Conservation (phyloP, 64 coral and sea anemone genomes). For the Trachythela sp. region DNA sequence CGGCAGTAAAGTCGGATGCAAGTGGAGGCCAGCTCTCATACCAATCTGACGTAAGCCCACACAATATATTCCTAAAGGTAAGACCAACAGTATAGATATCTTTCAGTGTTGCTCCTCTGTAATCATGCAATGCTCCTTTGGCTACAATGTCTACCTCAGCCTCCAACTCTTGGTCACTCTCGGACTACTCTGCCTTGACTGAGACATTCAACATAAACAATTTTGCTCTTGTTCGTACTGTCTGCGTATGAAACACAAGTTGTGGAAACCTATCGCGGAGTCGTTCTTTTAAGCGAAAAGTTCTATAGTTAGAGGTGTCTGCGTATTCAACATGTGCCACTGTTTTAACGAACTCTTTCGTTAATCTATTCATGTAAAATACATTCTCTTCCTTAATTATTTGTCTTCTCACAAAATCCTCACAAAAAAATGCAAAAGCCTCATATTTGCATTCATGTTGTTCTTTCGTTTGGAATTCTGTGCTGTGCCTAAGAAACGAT, state of each 20-base stretch:
- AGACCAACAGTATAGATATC: not conserved
- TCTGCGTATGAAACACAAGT: not conserved
- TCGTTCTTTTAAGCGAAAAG: not conserved
- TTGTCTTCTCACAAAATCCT: not conserved
- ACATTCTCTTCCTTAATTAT: not conserved
- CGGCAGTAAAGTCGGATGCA: not conserved
- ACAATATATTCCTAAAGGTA: not conserved
- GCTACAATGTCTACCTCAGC: too few species aligned
- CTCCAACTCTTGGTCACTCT: not conserved
- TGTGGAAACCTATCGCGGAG: not conserved
- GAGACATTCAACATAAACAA: not conserved
- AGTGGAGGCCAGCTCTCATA: not conserved
- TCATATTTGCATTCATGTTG: conserved; percentile 21
- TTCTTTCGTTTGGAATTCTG: not conserved
- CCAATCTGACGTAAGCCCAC: not conserved
- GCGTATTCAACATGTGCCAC: conserved; percentile 31
- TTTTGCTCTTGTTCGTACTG: not conserved
- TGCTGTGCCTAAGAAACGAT: conserved; percentile 39
- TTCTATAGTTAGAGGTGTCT: not conserved
- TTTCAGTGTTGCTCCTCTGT: not conserved
- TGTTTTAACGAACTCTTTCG: not conserved
- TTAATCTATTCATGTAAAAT: not conserved
- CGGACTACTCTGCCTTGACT: not conserved
- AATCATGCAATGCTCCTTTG: not conserved
- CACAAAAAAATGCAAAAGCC: conserved; percentile 44